phyloP scores from a whole-genome alignment of 2,113 vertebrate species.

The Salvator merianae region DNA sequence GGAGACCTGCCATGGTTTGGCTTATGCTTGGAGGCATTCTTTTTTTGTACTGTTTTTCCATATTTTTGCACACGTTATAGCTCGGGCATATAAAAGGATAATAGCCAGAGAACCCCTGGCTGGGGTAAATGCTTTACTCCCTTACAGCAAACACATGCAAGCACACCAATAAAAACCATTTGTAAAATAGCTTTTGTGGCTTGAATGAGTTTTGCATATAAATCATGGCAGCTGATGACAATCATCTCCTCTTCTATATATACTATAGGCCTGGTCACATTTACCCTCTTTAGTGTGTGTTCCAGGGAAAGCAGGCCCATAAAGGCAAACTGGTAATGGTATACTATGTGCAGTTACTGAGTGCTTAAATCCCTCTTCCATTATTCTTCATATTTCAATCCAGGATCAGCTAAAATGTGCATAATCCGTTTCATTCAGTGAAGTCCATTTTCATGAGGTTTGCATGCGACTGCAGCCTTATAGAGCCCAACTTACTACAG shows the following conservation, averaged over 20 bases:
- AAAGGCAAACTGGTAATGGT: no score
- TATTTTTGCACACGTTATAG: background rate
- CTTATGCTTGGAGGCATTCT: background rate
- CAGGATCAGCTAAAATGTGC: no score
- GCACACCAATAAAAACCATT: background rate
- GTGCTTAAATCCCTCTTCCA: no score
- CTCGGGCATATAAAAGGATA: background rate
- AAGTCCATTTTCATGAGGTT: no score
- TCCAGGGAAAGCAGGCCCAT: no score
- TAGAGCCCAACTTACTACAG: no score
- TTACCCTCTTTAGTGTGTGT: no score
- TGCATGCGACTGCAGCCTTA: no score
- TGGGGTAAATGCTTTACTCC: background rate
- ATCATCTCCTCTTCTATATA: background rate
- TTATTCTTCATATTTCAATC: no score
- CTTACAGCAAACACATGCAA: background rate
- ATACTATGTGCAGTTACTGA: no score
- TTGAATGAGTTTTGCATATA: conserved; percentile 24
- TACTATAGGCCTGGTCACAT: background rate
- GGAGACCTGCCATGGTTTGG: no score
- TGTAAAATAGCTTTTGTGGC: conserved; percentile 34
- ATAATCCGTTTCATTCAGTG: no score
- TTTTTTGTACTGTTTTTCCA: background rate
- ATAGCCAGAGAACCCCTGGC: background rate
- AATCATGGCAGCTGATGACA: conserved; percentile 6